Percentiles rank a stretch among this genome's conserved stretches.
Evolutionary conservation across 2,797 vertebrate species (phyloP).

Genomic region (Parauchenoglanis punctatus): DNA sequence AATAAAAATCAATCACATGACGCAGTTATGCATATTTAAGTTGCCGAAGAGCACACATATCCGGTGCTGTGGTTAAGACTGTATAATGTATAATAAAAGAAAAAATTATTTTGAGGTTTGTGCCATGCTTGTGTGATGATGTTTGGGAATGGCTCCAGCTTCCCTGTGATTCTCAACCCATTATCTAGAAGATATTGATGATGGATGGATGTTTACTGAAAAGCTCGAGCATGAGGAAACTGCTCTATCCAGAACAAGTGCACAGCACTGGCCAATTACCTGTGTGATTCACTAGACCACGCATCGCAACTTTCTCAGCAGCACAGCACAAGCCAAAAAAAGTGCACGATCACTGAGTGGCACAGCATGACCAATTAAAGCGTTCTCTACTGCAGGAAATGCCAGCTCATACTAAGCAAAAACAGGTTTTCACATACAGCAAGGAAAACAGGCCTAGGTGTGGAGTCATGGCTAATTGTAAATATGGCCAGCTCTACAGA

Average conservation of each 20-base stretch:
- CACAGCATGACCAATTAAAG: background rate
- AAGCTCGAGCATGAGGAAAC: background rate
- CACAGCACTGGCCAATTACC: background rate
- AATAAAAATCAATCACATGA: background rate
- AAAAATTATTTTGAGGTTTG: background rate
- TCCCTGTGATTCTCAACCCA: no score
- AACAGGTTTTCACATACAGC: background rate
- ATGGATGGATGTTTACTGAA: background rate
- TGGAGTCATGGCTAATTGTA: background rate
- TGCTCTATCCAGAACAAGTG: background rate
- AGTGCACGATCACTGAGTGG: background rate
- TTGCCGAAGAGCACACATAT: background rate
- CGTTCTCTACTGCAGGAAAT: background rate
- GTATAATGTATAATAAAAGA: background rate
- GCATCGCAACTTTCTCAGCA: background rate
- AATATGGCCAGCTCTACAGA: background rate
- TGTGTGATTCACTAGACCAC: background rate
- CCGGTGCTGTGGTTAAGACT: background rate
- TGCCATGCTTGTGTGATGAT: background rate
- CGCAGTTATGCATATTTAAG: background rate
- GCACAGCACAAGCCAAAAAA: background rate
- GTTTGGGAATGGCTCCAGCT: no score
- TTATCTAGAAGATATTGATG: no score
- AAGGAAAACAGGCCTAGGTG: background rate
- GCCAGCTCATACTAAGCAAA: background rate